These are phyloP conservation scores for Mobula hypostoma DNA, from an alignment of 2,113 vertebrate species.

Conservation along the genomic window DNA sequence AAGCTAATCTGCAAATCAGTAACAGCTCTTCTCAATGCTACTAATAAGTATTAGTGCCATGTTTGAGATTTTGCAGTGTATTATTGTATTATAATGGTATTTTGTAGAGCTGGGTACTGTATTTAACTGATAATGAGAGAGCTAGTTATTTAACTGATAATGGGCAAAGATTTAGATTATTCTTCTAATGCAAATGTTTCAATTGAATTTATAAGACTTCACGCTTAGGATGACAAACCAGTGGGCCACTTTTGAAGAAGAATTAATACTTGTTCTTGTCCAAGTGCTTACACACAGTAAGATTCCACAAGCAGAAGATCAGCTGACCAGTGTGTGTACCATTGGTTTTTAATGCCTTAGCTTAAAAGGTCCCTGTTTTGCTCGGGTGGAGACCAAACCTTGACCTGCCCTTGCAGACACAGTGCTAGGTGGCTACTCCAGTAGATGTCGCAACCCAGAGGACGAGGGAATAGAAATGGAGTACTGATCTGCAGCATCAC, in stretches of 20 bases:
- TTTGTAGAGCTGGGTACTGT: not conserved
- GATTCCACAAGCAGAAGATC: not conserved
- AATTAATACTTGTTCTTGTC: not conserved
- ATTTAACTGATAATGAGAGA: not conserved
- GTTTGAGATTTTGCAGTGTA: not conserved
- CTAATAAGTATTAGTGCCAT: not conserved
- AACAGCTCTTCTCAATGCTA: not conserved
- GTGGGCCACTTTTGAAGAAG: not conserved
- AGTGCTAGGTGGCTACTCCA: too few relatives aligned
- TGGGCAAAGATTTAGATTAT: not conserved
- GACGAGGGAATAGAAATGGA: too few relatives aligned
- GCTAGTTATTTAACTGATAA: not conserved
- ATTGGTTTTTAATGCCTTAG: not conserved
- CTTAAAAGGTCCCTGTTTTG: too few relatives aligned
- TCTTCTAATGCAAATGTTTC: not conserved
- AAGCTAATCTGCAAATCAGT: not conserved
- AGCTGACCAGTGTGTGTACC: not conserved
- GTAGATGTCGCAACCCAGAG: too few relatives aligned
- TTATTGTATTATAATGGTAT: not conserved
- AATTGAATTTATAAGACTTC: not conserved
- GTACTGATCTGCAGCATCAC: too few relatives aligned
- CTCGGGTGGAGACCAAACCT: too few relatives aligned
- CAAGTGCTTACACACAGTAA: not conserved
- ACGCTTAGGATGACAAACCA: not conserved
- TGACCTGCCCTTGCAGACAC: too few relatives aligned